Conservation (phyloP, 2,797 vertebrate genomes). For the Peromyscus aztecus region DNA sequence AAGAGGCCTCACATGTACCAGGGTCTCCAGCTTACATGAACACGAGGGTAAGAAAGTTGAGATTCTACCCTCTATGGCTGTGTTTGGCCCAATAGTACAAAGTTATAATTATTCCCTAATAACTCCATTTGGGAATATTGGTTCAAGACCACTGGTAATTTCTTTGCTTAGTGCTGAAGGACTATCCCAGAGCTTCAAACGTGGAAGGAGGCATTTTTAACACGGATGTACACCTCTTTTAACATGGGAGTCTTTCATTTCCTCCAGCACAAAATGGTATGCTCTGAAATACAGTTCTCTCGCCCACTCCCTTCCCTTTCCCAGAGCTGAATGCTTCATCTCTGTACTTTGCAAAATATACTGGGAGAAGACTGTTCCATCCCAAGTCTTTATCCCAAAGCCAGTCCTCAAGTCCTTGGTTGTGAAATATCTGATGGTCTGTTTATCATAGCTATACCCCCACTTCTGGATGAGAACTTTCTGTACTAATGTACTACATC, state of each 20-base stretch:
- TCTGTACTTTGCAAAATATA: background rate
- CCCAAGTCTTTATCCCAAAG: background rate
- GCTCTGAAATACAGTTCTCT: background rate
- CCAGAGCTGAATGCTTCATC: background rate
- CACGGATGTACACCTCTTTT: background rate
- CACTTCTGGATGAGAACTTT: background rate
- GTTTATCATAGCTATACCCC: background rate
- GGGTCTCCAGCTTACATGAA: background rate
- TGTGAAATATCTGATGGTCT: background rate
- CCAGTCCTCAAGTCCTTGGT: background rate
- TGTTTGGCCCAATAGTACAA: background rate
- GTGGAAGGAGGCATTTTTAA: background rate
- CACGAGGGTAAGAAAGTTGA: background rate
- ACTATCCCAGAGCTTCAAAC: background rate
- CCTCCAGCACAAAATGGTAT: background rate
- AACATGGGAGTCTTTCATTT: background rate
- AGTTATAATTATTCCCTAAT: background rate
- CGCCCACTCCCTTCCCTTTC: background rate
- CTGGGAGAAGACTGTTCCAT: background rate
- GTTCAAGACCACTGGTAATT: background rate
- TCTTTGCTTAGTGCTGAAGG: background rate
- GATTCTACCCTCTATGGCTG: background rate
- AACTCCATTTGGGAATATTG: background rate
- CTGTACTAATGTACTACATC: background rate
- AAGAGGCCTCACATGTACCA: background rate